Base-by-base conservation (phyloP, 2,888 invertebrate genomes). In the Drosophila pseudotakahashii region DNA sequence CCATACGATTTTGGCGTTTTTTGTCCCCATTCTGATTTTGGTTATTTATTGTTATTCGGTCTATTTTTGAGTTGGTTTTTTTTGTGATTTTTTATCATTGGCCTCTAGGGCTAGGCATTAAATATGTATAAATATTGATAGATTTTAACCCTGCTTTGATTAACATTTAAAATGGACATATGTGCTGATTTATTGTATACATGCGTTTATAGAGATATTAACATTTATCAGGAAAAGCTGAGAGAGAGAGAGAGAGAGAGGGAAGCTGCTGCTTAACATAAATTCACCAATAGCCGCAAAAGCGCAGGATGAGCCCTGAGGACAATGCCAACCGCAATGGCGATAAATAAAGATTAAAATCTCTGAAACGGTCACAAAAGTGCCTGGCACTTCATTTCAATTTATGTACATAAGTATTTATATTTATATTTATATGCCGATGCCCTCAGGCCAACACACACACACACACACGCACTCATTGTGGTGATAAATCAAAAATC, bases 281-380 rank as follows among this genome's bases (percentile, higher is more conserved):
- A 53, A 66, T 63, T 66, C 58, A 39, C 54, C 58, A 34, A 51
- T 41, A 34, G 62, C 72, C 62, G 61, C 41, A 37, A n/a, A 50
- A 10, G 37, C 30, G 42, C 23, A 50, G 61, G 55, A 62, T 57
- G 73, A 23, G 50, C 37, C 14, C 34, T 14, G 19, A 23, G 53
- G 52, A 50, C 48, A 50, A 48, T 42, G 51, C 32, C 77, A 37
- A 53, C 67, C 69, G 60, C 73, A 79, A 48, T 32, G 75, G 68
- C 82, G 77, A 82, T 82, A 82, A 82, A 82, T 82, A 84, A 87
- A 87, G 82, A 87, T 82, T 82, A 82, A 82, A 87, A 82, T 87
- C 85, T 87, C 77, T 77, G 81, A 71, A 87, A 84, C 81, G 81
- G 73, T 84, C 84, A 74, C 81, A 77, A 83, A 84, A 86, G 79